These are phyloP conservation scores for Sceloporus undulatus DNA, from an alignment of 2,113 vertebrate genomes.

Conservation along the genomic window DNA sequence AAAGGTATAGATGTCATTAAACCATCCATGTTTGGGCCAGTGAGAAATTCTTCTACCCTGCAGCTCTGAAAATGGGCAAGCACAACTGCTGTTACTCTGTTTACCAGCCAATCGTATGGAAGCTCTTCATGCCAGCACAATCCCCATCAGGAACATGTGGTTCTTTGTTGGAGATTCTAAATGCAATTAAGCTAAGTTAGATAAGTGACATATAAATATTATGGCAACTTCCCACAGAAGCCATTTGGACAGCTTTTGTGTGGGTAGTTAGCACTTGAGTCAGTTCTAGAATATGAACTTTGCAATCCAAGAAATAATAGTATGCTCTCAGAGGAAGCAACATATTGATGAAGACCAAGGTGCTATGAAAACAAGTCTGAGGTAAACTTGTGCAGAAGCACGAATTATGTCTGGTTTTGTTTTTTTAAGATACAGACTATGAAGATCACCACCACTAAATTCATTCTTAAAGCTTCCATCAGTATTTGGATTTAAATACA, in stretches of 20 bases:
- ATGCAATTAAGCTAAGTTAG: neutral
- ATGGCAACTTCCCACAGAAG: neutral
- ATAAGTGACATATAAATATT: slow-evolving; percentile 5
- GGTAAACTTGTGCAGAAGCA: too few species aligned
- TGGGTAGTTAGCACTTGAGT: neutral
- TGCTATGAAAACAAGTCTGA: too few species aligned
- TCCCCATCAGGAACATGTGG: neutral
- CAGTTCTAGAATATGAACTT: neutral
- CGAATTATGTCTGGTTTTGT: too few species aligned
- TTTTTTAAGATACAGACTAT: too few species aligned
- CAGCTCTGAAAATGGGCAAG: neutral
- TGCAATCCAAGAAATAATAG: slow-evolving; percentile 5
- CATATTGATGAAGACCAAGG: neutral
- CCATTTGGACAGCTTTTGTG: neutral
- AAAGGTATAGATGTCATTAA: neutral
- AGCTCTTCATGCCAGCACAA: slow-evolving; percentile 1
- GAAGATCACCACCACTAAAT: too few species aligned
- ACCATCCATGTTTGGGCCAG: neutral
- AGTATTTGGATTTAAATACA: slow-evolving; percentile 37
- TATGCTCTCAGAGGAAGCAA: neutral
- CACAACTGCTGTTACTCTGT: neutral
- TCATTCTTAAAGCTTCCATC: neutral
- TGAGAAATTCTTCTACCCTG: neutral
- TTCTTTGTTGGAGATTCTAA: neutral
- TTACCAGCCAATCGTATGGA: neutral